Evolutionary conservation across 2,888 invertebrate species (phyloP).

Genomic region (Coleophora flavipennella): DNA sequence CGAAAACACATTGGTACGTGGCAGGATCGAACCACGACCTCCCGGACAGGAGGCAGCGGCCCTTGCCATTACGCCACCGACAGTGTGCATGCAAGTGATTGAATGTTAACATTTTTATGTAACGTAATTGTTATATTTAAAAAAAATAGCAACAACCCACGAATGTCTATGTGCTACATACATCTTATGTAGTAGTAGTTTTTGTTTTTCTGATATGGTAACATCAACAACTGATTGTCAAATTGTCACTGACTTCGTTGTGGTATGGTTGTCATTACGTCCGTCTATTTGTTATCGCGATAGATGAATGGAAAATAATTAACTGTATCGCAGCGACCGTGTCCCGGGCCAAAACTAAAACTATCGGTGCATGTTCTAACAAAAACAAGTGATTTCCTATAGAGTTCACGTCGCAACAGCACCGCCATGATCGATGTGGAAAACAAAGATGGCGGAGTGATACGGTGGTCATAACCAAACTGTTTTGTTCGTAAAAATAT

Average conservation of each 20-base stretch:
- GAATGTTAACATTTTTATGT: too few relatives aligned
- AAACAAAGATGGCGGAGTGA: constrained; percentile 74
- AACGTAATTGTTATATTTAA: too few relatives aligned
- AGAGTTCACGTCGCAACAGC: constrained; percentile 35
- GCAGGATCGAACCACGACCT: too few relatives aligned
- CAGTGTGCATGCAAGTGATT: too few relatives aligned
- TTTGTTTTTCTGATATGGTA: constrained; percentile 16
- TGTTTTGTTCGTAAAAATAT: constrained; percentile 57
- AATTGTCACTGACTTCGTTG: constrained; percentile 69
- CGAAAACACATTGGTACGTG: too few relatives aligned
- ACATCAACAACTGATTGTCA: constrained; percentile 35
- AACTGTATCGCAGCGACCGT: constrained; percentile 51
- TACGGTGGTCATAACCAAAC: constrained; percentile 66
- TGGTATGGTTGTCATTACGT: constrained; percentile 68
- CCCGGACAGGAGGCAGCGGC: too few relatives aligned
- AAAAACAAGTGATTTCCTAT: constrained; percentile 28
- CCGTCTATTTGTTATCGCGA: constrained; percentile 56
- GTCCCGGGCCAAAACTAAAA: constrained; percentile 29
- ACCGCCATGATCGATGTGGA: constrained; percentile 71
- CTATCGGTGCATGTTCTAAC: constrained; percentile 31
- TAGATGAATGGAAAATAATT: constrained; percentile 67
- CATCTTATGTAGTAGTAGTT: constrained; percentile 2
- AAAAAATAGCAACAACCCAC: too few relatives aligned
- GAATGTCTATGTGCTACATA: too few relatives aligned
- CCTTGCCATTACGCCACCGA: too few relatives aligned